Evolutionary conservation across 2,113 vertebrate species (phyloP), one percentile per base, ranked within the genome.

Genomic region (Syngnathoides biaculeatus): DNA sequence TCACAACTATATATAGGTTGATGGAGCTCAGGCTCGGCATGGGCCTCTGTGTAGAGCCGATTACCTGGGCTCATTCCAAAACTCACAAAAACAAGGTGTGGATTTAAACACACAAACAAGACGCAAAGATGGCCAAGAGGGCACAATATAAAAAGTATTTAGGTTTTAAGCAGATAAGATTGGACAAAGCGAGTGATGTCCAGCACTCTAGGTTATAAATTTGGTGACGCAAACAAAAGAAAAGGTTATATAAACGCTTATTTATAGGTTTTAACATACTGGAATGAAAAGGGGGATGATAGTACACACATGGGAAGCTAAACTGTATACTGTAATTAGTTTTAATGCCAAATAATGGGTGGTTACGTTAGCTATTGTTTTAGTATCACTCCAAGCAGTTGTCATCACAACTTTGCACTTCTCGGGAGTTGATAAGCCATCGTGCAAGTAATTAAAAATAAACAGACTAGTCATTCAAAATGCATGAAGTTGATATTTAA

Each of bases 31-130:
- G 58, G 68, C 67, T 74, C 64, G 65, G 79, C 60, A 20, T 7
- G 55, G 27, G 55, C 26, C 26, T 57, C 26, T 2, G 8, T 17
- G 60, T 43, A 3, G 60, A 2, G 40, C 22, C 77, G 80, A 82
- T 84, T 81, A 79, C 63, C 68, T 62, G 64, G 68, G 53, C 80
- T 85, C 77, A 80, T 73, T 77, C 75, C 77, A 56, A 65, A 53
- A 68, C 62, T 35, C 57, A 75, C 19, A 67, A 70, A 61, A 68
- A 64, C 68, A 80, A 66, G 68, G 75, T 50, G 20, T 59, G 64
- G 56, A 67, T 81, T 84, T 69, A 47, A 65, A 77, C 67, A 56
- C n/a, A 56, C 27, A 64, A 69, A 47, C 17, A 4, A 43, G 42
- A 73, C 9, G 56, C 56, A 67, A 68, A 75, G 56, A 60, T 22